phyloP scores from a whole-genome alignment of 2,797 vertebrate genomes.

The Silurus lanzhouensis region DNA sequence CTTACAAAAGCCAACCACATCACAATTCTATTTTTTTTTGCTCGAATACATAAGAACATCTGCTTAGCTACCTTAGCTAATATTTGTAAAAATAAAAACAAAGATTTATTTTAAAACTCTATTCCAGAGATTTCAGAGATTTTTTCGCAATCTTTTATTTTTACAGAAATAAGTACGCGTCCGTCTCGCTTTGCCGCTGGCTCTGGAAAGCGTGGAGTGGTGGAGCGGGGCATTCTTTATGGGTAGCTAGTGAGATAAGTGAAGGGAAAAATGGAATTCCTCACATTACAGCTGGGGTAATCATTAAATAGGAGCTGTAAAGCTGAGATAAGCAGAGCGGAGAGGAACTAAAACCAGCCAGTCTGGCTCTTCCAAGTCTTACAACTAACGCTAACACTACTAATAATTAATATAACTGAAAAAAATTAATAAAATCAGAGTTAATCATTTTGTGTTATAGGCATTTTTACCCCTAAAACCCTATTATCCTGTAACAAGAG shows the following conservation, averaged over 20 bases:
- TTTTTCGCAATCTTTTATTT: background rate
- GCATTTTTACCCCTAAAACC: background rate
- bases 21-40: background rate
- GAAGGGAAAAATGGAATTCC: slow-evolving; percentile 50
- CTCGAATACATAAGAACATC: background rate
- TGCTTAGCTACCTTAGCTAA: no score
- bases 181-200: background rate
- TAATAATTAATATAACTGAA: background rate
- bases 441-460: background rate
- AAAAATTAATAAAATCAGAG: background rate
- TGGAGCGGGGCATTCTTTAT: slow-evolving; percentile 39
- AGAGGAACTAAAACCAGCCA: background rate
- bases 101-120: background rate
- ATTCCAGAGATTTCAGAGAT: background rate
- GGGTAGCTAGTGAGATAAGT: slow-evolving; percentile 46
- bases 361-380: background rate
- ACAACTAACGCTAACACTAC: background rate
- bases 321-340: slow-evolving; percentile 41
- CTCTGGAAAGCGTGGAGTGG: slow-evolving; percentile 2
- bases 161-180: slow-evolving; percentile 4
- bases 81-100: background rate
- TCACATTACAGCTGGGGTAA: slow-evolving; percentile 49
- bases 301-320: slow-evolving; percentile 52
- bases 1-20: background rate
- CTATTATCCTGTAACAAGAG: background rate